A percentile compares a stretch with the other conserved stretches of the same genome.
Evolutionary conservation across 2,113 vertebrate genomes (phyloP).

Genomic region (Brachyhypopomus occidentalis): DNA sequence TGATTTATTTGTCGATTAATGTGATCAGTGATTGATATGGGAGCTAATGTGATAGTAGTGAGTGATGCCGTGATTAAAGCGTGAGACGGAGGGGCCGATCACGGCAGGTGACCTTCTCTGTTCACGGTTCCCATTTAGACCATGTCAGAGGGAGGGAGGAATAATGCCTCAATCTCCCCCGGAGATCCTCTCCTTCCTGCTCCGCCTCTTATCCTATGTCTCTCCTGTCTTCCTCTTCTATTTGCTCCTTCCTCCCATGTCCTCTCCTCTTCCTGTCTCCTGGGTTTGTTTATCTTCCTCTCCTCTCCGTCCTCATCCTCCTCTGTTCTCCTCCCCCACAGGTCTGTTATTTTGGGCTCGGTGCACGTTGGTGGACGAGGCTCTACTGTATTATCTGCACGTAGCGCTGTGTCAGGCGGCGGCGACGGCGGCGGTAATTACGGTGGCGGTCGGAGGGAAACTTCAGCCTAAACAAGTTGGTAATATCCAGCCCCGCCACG

Average conservation of each 20-base stretch:
- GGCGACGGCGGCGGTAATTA: conserved; percentile 64
- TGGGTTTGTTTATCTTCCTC: background rate
- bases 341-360: conserved; percentile 33
- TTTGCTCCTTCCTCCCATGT: background rate
- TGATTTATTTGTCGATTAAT: conserved; percentile 26
- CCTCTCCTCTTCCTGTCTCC: background rate
- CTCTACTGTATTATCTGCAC: conserved; percentile 49
- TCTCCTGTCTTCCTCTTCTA: background rate
- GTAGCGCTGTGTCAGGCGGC: conserved; percentile 30
- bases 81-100: background rate
- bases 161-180: background rate
- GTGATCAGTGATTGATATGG: conserved; percentile 25
- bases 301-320: conserved; percentile 47
- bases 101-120: background rate
- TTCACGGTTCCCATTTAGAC: conserved; percentile 1
- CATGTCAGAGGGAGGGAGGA: background rate
- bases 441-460: conserved; percentile 63
- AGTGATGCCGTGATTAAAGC: conserved; percentile 19
- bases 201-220: background rate
- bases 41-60: background rate
- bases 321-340: conserved; percentile 51
- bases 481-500: conserved; percentile 66
- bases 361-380: conserved; percentile 29
- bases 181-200: background rate
- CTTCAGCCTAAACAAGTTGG: conserved; percentile 66